Evolutionary conservation across 2,113 vertebrate genomes (phyloP).

Genomic region (Seriola aureovittata): DNA sequence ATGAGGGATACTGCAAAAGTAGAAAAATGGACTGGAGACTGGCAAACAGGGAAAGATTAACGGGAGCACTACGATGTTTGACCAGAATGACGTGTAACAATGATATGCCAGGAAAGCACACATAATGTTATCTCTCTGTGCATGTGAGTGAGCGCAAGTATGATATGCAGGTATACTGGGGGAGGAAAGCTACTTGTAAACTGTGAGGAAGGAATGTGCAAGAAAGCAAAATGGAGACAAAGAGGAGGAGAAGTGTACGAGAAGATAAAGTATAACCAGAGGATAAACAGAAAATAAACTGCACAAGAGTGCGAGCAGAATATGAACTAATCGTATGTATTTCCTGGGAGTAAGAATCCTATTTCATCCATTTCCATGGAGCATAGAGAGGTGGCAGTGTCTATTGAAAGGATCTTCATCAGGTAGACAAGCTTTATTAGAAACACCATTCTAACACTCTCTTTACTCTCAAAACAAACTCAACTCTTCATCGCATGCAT

Average conservation of each 20-base stretch:
- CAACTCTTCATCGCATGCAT: no score
- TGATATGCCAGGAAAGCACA: constrained; percentile 26
- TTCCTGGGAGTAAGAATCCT: not conserved
- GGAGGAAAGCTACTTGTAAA: not conserved
- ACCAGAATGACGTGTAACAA: not conserved
- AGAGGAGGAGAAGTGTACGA: not conserved
- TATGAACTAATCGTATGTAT: not conserved
- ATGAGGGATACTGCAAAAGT: not conserved
- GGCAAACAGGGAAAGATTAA: not conserved
- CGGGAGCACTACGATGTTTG: not conserved
- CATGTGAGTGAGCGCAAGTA: not conserved
- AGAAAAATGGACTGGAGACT: not conserved
- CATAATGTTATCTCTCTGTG: not conserved
- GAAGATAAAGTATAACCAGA: not conserved
- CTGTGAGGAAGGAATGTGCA: constrained; percentile 7
- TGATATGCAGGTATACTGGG: not conserved
- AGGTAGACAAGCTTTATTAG: no score
- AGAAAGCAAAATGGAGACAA: not conserved
- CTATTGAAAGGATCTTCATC: no score
- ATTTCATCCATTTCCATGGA: not conserved
- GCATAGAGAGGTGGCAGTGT: not conserved
- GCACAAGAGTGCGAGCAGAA: no score
- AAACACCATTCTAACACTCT: no score
- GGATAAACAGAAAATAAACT: not conserved
- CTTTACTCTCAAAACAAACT: no score